These are phyloP conservation scores for Heterochromis multidens DNA, from an alignment of 2,113 vertebrate species.

Conservation along the genomic window DNA sequence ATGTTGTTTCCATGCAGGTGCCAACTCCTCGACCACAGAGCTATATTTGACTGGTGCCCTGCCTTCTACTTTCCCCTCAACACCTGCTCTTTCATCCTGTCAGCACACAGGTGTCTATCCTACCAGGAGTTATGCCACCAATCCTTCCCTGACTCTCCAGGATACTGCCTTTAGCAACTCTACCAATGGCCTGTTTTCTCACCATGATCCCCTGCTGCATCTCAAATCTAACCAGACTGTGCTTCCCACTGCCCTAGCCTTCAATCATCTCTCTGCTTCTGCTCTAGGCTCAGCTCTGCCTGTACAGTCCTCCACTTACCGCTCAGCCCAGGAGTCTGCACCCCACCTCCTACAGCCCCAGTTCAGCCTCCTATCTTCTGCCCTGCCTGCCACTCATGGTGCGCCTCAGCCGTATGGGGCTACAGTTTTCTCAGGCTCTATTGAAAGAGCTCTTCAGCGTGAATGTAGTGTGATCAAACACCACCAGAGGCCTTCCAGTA, in stretches of 20 bases:
- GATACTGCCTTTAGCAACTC: constrained; percentile 90
- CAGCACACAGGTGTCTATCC: constrained; percentile 90
- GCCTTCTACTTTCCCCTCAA: constrained; percentile 88
- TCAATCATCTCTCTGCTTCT: constrained; percentile 86
- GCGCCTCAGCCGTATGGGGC: constrained; percentile 85
- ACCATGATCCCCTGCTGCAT: constrained; percentile 88
- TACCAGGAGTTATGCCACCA: constrained; percentile 86
- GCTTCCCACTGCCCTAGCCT: constrained; percentile 86
- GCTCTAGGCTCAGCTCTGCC: constrained; percentile 84
- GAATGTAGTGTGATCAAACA: constrained; percentile 99
- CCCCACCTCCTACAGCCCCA: constrained; percentile 97
- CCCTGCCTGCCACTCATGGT: constrained; percentile 82
- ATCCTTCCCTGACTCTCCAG: constrained; percentile 87
- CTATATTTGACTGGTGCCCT: constrained; percentile 93
- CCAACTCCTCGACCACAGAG: constrained; percentile 90
- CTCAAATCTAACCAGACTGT: constrained; percentile 90
- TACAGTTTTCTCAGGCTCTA: constrained; percentile 89
- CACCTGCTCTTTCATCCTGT: constrained; percentile 86
- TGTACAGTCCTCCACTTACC: constrained; percentile 96
- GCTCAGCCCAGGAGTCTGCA: constrained; percentile 97
- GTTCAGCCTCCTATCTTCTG: constrained; percentile 87
- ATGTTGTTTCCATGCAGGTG: constrained; percentile 72
- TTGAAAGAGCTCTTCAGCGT: constrained; percentile 97
- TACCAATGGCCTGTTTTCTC: constrained; percentile 87
- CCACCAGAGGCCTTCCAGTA: constrained; percentile 98